Evolutionary conservation across 2,888 invertebrate species (phyloP).

Genomic region (Endotricha flammealis): DNA sequence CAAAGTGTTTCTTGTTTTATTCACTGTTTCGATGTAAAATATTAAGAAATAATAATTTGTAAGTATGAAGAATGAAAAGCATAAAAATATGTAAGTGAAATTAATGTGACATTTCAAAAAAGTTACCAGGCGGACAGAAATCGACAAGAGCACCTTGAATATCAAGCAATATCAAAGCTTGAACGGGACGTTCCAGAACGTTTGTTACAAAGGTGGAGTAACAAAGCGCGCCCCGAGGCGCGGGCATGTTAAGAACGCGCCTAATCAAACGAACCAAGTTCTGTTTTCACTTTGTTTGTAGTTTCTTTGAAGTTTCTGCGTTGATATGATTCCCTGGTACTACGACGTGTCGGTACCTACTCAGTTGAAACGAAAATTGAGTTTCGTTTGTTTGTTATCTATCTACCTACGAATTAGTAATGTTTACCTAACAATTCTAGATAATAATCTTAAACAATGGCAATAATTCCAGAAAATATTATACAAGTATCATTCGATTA

Average conservation of each 20-base stretch:
- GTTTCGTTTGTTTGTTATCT: conserved; percentile 14
- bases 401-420: too few relatives aligned
- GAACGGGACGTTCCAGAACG: conserved; percentile 30
- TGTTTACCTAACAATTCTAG: too few relatives aligned
- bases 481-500: too few relatives aligned
- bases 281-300: conserved; percentile 66
- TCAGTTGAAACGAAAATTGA: conserved; percentile 19
- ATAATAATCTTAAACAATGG: too few relatives aligned
- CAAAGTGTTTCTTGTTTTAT: too few relatives aligned
- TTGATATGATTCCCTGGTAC: conserved; percentile 60
- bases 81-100: too few relatives aligned
- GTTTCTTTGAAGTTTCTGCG: conserved; percentile 65
- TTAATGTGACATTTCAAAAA: conserved; percentile 24
- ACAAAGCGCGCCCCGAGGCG: conserved; percentile 66
- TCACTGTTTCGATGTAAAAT: too few relatives aligned
- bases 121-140: conserved; percentile 43
- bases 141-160: conserved; percentile 49
- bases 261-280: conserved; percentile 70
- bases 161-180: conserved; percentile 44
- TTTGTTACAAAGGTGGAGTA: conserved; percentile 50
- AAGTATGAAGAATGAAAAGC: too few relatives aligned
- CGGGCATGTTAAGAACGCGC: conserved; percentile 58
- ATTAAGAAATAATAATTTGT: too few relatives aligned
- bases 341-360: conserved; percentile 29
- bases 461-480: too few relatives aligned